Evolutionary conservation across 2,797 vertebrate genomes (phyloP).

Genomic region (Sebastes cheni): DNA sequence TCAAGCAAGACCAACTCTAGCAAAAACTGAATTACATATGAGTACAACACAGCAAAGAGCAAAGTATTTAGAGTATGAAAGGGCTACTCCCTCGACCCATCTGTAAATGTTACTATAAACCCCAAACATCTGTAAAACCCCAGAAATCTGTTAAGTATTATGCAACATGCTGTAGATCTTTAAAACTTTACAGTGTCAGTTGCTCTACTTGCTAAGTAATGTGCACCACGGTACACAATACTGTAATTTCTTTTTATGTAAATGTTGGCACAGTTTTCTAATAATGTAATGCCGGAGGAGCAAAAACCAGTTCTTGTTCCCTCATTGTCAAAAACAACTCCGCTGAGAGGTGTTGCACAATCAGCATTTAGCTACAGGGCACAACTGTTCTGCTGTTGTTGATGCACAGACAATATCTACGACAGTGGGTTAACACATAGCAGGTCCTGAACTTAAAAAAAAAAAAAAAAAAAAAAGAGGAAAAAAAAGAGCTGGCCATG

Average conservation of each 20-base stretch:
- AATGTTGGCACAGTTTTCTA: neutral
- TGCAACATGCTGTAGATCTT: neutral
- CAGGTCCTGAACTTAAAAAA: slow-evolving; percentile 23
- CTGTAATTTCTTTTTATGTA: neutral
- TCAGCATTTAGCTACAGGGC: slow-evolving; percentile 53
- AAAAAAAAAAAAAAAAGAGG: neutral
- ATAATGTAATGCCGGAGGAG: slow-evolving; percentile 1
- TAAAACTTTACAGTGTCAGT: neutral
- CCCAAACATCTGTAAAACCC: neutral
- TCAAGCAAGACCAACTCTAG: slow-evolving; percentile 15
- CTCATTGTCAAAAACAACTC: slow-evolving; percentile 21
- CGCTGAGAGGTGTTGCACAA: slow-evolving; percentile 42
- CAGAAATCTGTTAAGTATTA: neutral
- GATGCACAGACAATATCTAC: slow-evolving; percentile 28
- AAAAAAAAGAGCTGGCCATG: neutral
- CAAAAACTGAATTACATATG: neutral
- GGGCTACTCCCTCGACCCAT: neutral
- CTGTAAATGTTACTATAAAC: neutral
- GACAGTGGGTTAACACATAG: slow-evolving; percentile 14
- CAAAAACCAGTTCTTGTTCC: slow-evolving; percentile 42
- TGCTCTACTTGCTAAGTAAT: neutral
- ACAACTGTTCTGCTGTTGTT: slow-evolving; percentile 46
- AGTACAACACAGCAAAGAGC: neutral
- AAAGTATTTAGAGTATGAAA: neutral
- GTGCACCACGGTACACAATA: neutral